These are phyloP conservation scores for Atherinomorus stipes DNA, from an alignment of 2,113 vertebrate genomes.

Conservation along the genomic window DNA sequence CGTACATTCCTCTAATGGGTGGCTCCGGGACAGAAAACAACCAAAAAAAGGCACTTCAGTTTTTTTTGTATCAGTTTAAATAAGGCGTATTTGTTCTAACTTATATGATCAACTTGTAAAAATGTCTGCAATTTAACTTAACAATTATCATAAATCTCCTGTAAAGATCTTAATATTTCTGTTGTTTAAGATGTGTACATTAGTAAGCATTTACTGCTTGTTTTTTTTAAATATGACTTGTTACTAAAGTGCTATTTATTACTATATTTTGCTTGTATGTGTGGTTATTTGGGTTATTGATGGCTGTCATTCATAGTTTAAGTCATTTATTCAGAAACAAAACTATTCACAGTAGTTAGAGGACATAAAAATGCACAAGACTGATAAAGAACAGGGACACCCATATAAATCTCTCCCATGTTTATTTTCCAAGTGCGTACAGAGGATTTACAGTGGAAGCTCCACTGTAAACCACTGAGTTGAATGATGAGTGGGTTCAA, in stretches of 20 bases:
- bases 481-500: constrained; percentile 32
- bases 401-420: neutral
- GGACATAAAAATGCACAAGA: neutral
- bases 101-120: constrained; percentile 62
- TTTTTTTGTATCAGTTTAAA: constrained; percentile 46
- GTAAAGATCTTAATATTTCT: constrained; percentile 46
- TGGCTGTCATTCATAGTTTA: neutral
- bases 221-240: constrained; percentile 63
- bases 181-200: constrained; percentile 61
- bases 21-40: constrained; percentile 1
- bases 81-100: constrained; percentile 47
- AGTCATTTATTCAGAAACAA: too few relatives aligned
- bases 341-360: too few relatives aligned
- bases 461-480: constrained; percentile 12
- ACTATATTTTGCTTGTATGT: constrained; percentile 10
- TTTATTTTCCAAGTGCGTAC: constrained; percentile 56
- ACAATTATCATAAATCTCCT: constrained; percentile 49
- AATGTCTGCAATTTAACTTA: constrained; percentile 72
- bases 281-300: constrained; percentile 22
- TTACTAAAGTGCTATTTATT: constrained; percentile 83
- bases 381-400: neutral
- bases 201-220: constrained; percentile 31
- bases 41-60: neutral
- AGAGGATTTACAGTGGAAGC: constrained; percentile 33
- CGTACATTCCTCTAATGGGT: constrained; percentile 43